Percentiles rank a stretch among this genome's conserved stretches.
These are phyloP conservation scores for Odontocerum albicorne DNA, from an alignment of 2,888 invertebrate species.

Conservation along the genomic window DNA sequence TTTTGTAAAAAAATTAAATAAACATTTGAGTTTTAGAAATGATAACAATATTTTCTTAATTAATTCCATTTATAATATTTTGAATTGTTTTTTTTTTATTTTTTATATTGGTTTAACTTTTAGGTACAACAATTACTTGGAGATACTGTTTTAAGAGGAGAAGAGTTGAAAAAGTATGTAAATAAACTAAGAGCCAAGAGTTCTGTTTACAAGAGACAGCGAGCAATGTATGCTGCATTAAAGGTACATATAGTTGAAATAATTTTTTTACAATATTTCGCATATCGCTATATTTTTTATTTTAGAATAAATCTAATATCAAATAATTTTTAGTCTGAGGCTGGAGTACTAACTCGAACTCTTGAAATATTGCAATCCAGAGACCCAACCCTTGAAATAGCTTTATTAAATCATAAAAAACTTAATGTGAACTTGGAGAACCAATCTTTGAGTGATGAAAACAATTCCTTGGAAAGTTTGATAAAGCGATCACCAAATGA, in stretches of 20 bases:
- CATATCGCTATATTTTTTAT: not conserved
- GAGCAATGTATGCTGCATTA: constrained; percentile 72
- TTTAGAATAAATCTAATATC: not conserved
- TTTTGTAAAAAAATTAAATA: too few species aligned
- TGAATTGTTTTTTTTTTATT: not conserved
- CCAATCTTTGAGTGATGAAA: constrained; percentile 48
- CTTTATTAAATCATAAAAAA: constrained; percentile 55
- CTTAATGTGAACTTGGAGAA: constrained; percentile 54
- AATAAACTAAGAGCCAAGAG: constrained; percentile 79
- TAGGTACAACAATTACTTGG: constrained; percentile 59
- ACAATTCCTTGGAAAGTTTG: constrained; percentile 42
- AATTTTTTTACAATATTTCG: not conserved
- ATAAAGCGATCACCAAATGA: constrained; percentile 53
- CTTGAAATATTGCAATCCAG: constrained; percentile 69
- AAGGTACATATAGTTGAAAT: constrained; percentile 48
- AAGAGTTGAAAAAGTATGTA: constrained; percentile 84
- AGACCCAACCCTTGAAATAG: constrained; percentile 57
- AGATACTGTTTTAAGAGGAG: constrained; percentile 73
- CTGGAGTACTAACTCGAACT: constrained; percentile 74
- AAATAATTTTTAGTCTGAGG: constrained; percentile 61
- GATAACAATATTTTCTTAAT: too few species aligned
- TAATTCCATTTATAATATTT: not conserved
- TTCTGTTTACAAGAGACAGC: constrained; percentile 77
- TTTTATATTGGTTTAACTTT: too few species aligned
- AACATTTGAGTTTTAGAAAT: too few species aligned